Conservation (phyloP, 2,888 invertebrate species). For the Chironomus riparius region DNA sequence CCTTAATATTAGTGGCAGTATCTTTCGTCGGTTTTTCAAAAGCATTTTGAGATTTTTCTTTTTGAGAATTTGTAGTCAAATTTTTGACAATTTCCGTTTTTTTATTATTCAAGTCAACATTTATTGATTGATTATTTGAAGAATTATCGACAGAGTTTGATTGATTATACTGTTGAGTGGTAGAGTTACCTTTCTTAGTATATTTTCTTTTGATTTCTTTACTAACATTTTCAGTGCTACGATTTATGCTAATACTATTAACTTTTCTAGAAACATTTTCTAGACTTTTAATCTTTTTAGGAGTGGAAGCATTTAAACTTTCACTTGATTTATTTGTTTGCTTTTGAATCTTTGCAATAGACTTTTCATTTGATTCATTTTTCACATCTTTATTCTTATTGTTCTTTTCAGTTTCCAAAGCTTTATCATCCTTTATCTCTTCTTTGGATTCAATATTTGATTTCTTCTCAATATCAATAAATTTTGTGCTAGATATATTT, state of each 20-base stretch:
- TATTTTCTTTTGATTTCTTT: no score
- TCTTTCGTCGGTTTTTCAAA: background rate
- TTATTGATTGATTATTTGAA: background rate
- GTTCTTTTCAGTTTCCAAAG: no score
- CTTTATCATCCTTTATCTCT: background rate
- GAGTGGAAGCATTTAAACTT: background rate
- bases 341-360: no score
- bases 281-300: background rate
- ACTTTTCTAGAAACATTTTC: background rate
- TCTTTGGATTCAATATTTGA: background rate
- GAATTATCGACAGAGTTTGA: background rate
- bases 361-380: no score
- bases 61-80: background rate
- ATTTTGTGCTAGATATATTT: background rate
- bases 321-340: background rate
- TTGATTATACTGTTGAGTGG: background rate
- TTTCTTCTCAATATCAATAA: background rate
- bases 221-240: no score
- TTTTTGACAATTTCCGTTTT: background rate
- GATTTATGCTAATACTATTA: background rate
- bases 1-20: background rate
- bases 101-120: background rate
- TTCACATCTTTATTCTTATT: no score
- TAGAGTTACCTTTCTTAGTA: no score
- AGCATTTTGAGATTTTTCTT: background rate